These are phyloP conservation scores for Gambusia holbrooki DNA, from an alignment of 2,113 vertebrate genomes.

Conservation along the genomic window DNA sequence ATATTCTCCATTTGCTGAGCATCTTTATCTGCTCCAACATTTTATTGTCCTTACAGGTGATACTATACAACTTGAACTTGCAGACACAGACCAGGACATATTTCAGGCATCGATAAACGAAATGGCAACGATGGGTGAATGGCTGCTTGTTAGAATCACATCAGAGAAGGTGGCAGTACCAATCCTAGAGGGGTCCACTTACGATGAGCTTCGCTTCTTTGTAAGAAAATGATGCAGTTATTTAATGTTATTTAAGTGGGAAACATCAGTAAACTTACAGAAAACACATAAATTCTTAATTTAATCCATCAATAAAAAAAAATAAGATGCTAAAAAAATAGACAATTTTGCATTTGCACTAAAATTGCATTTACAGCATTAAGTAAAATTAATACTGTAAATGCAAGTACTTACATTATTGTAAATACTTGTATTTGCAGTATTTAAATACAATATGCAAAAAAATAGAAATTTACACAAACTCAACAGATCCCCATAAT, in stretches of 20 bases:
- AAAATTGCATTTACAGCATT: no score
- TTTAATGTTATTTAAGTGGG: background rate
- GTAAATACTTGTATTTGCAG: no score
- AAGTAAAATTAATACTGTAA: no score
- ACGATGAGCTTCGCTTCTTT: slow-evolving; percentile 42
- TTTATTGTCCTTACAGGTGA: slow-evolving; percentile 1
- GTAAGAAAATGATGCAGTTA: slow-evolving; percentile 15
- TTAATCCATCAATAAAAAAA: no score
- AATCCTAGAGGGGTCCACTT: fast-evolving
- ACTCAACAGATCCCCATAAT: no score
- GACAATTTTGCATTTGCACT: no score
- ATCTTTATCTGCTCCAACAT: background rate
- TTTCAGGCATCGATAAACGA: background rate
- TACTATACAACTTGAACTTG: background rate
- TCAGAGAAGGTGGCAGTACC: background rate
- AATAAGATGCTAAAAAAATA: no score
- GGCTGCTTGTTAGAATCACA: slow-evolving; percentile 64
- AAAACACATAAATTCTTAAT: background rate
- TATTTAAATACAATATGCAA: no score
- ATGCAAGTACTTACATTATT: no score
- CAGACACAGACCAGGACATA: fast-evolving
- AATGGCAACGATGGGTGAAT: slow-evolving; percentile 77
- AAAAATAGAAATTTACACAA: no score
- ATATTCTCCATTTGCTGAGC: background rate
- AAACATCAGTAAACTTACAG: background rate